Evolutionary conservation across 2,113 vertebrate genomes (phyloP).

Genomic region (Columbina picui): DNA sequence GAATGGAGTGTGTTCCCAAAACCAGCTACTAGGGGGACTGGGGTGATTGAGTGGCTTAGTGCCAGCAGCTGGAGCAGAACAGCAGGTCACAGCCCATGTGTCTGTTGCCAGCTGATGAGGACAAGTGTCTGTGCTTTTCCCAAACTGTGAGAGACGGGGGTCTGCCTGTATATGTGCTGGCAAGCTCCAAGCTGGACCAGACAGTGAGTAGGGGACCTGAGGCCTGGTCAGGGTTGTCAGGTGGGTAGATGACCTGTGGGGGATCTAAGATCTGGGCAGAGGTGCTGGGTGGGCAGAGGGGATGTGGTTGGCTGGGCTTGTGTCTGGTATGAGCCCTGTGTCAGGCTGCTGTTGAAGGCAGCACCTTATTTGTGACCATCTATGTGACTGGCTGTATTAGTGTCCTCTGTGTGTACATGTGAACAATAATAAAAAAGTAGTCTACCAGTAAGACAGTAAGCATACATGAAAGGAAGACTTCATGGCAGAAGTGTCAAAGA

Average conservation of each 20-base stretch:
- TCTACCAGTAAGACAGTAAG: not conserved
- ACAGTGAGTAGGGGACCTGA: rapidly evolving
- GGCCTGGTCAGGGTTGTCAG: not conserved
- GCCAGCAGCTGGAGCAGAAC: rapidly evolving
- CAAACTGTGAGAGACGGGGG: rapidly evolving
- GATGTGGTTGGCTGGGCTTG: not conserved
- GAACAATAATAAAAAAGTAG: not conserved
- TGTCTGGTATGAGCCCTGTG: not conserved
- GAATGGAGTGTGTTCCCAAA: not conserved
- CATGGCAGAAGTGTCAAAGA: not conserved
- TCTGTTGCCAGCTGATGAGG: not conserved
- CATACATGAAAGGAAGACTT: not conserved
- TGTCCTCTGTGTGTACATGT: not conserved
- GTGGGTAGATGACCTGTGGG: rapidly evolving
- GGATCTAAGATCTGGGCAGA: not conserved
- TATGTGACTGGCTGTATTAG: not conserved
- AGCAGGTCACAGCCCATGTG: rapidly evolving
- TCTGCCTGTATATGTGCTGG: not conserved
- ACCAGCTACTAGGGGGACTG: not conserved
- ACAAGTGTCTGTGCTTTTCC: not conserved
- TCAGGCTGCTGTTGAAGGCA: not conserved
- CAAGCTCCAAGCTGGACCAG: not conserved
- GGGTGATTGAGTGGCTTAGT: not conserved
- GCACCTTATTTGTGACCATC: not conserved
- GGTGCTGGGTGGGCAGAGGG: not conserved